Evolutionary conservation across 2,113 vertebrate species (phyloP).

Genomic region (Chionis minor): DNA sequence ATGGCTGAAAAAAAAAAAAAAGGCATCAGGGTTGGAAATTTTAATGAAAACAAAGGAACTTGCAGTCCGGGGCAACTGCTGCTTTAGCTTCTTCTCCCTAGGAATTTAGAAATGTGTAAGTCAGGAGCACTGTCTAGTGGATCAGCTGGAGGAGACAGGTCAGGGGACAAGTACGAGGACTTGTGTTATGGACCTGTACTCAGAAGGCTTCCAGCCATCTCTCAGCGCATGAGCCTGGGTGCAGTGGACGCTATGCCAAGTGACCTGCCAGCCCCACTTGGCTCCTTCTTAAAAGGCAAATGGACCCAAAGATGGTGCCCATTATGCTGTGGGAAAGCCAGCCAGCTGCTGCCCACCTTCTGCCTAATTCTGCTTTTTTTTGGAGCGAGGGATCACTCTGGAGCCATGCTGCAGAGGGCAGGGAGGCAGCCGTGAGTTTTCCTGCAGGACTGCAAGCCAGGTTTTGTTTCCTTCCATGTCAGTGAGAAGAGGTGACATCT

Average conservation of each 20-base stretch:
- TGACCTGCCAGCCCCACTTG: neutral
- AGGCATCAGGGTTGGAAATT: constrained; percentile 73
- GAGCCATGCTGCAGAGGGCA: neutral
- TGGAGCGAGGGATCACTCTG: neutral
- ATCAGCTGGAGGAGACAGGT: neutral
- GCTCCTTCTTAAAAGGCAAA: neutral
- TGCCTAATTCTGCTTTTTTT: neutral
- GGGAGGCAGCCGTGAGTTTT: neutral
- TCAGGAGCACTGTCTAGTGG: neutral
- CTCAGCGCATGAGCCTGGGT: neutral
- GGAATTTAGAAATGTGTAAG: neutral
- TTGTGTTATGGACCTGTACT: neutral
- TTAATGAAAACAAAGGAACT: constrained; percentile 80
- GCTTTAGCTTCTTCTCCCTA: constrained; percentile 24
- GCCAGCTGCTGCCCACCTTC: neutral
- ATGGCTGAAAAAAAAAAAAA: constrained; percentile 67
- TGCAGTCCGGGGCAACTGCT: constrained; percentile 35
- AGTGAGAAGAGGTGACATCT: neutral
- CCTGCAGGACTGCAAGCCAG: neutral
- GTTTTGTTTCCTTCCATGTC: neutral
- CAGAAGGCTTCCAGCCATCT: neutral
- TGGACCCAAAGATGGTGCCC: rapidly evolving
- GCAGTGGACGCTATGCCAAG: rapidly evolving
- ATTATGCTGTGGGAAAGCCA: neutral
- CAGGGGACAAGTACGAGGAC: neutral